Percentiles rank a stretch among this genome's conserved stretches.
Evolutionary conservation across 1,140 invertebrate genomes (phyloP).

Genomic region (Halesus radiatus): DNA sequence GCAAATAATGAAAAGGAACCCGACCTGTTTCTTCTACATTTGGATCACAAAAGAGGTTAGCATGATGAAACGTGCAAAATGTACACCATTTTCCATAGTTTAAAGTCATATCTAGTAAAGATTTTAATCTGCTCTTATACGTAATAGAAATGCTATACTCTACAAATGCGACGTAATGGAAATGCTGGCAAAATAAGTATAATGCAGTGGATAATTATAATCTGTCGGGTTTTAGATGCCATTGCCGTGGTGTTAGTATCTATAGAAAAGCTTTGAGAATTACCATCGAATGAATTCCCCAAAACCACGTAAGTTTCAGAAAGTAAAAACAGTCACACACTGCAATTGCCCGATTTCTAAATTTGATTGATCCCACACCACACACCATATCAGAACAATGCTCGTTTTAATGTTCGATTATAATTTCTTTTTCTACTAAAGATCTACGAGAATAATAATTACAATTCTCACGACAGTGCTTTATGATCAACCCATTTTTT

Average conservation of each 20-base stretch:
- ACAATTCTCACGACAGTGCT: constrained; percentile 1
- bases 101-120: too few species aligned
- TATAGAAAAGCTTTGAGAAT: too few species aligned
- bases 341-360: neutral
- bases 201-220: too few species aligned
- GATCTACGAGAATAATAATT: neutral
- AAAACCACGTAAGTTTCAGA: neutral
- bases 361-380: neutral
- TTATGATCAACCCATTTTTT: neutral
- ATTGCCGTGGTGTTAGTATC: too few species aligned
- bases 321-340: neutral
- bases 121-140: too few species aligned
- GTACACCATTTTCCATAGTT: too few species aligned
- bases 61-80: neutral
- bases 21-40: neutral
- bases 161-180: too few species aligned
- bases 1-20: neutral
- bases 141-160: too few species aligned
- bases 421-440: constrained; percentile 22
- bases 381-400: neutral
- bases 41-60: neutral
- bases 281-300: too few species aligned
- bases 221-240: too few species aligned
- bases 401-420: neutral
- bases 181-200: too few species aligned